phyloP scores from a whole-genome alignment of 1,140 invertebrate genomes.

The Cyphomyrmex costatus region DNA sequence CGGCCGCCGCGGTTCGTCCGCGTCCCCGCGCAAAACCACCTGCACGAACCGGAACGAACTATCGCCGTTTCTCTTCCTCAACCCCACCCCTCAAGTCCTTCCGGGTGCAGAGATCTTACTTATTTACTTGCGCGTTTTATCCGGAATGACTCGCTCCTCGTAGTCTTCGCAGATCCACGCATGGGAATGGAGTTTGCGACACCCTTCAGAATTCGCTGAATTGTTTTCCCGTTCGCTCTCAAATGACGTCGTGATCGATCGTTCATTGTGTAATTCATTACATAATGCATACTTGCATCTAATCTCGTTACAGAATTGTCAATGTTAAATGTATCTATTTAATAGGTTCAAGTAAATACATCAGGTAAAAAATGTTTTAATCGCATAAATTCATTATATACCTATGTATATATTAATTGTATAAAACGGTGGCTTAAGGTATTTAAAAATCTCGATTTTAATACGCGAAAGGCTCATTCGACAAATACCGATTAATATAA shows the following conservation, averaged over 20 bases:
- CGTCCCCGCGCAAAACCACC: slow-evolving; percentile 74
- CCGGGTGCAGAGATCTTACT: slow-evolving; percentile 58
- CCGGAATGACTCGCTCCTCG: slow-evolving; percentile 38
- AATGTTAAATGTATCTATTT: background rate
- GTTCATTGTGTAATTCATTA: slow-evolving; percentile 9
- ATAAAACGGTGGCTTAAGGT: background rate
- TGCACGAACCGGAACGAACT: slow-evolving; percentile 63
- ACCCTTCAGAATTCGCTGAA: slow-evolving; percentile 20
- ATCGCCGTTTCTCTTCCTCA: background rate
- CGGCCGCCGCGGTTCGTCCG: slow-evolving; percentile 60
- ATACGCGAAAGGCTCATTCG: background rate
- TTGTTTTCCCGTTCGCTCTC: slow-evolving; percentile 16
- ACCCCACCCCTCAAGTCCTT: background rate
- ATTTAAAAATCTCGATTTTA: background rate
- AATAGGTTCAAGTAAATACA: background rate
- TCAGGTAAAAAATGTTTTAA: background rate
- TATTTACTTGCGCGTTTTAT: slow-evolving; percentile 68
- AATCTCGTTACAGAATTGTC: background rate
- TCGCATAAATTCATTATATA: too few species aligned
- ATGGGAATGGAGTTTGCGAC: slow-evolving; percentile 11
- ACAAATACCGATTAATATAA: background rate
- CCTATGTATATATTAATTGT: slow-evolving; percentile 14
- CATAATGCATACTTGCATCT: background rate
- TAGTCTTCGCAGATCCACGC: background rate
- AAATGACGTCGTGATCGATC: slow-evolving; percentile 12